Evolutionary conservation across 1,140 invertebrate genomes (phyloP).

Genomic region (Telenomus remus): DNA sequence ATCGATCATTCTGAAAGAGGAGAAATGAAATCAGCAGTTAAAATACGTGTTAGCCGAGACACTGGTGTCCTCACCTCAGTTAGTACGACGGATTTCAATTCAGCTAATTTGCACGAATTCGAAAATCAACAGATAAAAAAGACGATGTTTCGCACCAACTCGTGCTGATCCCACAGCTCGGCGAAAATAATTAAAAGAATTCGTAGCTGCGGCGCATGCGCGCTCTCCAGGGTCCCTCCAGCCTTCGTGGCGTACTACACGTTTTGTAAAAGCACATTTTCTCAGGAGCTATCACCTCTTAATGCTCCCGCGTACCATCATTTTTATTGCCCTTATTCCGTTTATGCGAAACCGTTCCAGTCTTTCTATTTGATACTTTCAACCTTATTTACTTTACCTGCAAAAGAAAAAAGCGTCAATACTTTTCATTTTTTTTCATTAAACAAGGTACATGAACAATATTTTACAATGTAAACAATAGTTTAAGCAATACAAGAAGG

Average conservation of each 20-base stretch:
- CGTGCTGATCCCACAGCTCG: constrained; percentile 20
- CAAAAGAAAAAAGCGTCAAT: no score
- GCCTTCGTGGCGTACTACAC: constrained; percentile 36
- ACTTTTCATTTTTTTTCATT: no score
- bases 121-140: constrained; percentile 5
- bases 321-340: constrained; percentile 21
- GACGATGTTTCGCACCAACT: constrained; percentile 6
- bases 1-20: constrained; percentile 22
- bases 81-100: constrained; percentile 25
- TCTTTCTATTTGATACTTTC: background rate
- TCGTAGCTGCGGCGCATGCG: constrained; percentile 44
- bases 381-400: no score
- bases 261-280: constrained; percentile 55
- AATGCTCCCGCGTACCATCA: constrained; percentile 6
- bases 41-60: constrained; percentile 18
- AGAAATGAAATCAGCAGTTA: constrained; percentile 35
- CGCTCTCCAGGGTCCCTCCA: constrained; percentile 14
- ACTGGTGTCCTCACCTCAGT: constrained; percentile 23
- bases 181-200: constrained; percentile 55
- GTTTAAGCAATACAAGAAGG: no score
- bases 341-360: constrained; percentile 4
- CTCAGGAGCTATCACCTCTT: constrained; percentile 22
- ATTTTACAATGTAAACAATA: no score
- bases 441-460: no score
- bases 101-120: constrained; percentile 10